Evolutionary conservation across 2,797 vertebrate species (phyloP), one percentile per base, ranked within the genome.

Genomic region (Acanthis flammea): DNA sequence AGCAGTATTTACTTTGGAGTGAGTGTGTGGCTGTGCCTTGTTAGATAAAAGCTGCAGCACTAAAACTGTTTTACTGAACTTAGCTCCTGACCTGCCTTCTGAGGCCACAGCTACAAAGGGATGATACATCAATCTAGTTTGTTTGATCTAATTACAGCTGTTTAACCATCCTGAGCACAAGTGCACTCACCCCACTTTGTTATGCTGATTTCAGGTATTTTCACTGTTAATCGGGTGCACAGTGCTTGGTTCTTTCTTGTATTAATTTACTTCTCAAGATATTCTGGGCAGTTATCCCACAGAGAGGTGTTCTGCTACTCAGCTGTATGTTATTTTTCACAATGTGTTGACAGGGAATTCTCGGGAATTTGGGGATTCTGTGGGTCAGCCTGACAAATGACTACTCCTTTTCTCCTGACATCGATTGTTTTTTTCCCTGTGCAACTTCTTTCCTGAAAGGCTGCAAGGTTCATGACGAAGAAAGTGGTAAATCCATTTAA

Each of bases 121-220:
- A 96, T 58, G 87, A 47, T 23, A 33, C 82, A 90, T 95, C 96
- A 83, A 11, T 83, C 87, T 86, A 6, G 72, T 68, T 77, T 74
- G 78, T 96, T 94, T 96, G 96, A 96, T 96, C 95, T 95, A 94
- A 96, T 96, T 96, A 95, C 94, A 88, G 85, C 95, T 92, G 42
- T 94, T 96, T 95, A 94, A 90, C 91, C 63, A 61, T 73, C 57
- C 12, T 28, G 87, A 90, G 91, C 92, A 86, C 75, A 77, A 94
- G 93, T 77, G 63, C 78, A 53, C 90, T 96, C 93, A 92, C 93
- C 90, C 81, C 66, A 58, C 87, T 94, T 96, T 94, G 87, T 96
- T 86, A 96, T 83, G 96, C 94, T 94, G 95, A 96, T 96, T 96
- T 88, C 71, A 94, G 90, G 91, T 90, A 88, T 94, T 96, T 88